Evolutionary conservation across 2,888 invertebrate species (phyloP).

Genomic region (Diaperis boleti): DNA sequence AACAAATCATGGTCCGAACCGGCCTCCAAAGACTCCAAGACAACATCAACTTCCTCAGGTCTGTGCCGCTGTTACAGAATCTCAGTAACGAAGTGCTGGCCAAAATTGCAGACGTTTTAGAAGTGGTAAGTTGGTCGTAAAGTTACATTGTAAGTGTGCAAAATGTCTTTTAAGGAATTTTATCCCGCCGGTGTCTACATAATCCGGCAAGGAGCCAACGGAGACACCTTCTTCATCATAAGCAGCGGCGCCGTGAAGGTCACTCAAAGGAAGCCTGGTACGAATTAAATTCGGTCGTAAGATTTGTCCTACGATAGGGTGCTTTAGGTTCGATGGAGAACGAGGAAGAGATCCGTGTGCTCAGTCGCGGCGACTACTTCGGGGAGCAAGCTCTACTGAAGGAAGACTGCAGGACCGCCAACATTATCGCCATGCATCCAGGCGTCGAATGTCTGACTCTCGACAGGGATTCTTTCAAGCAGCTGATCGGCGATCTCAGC

Average conservation of each 20-base stretch:
- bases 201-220: slow-evolving; percentile 74
- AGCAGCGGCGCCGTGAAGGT: slow-evolving; percentile 72
- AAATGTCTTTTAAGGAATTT: slow-evolving; percentile 69
- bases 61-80: slow-evolving; percentile 73
- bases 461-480: slow-evolving; percentile 78
- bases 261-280: slow-evolving; percentile 67
- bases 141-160: too few species aligned
- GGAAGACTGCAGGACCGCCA: slow-evolving; percentile 77
- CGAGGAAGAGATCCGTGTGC: slow-evolving; percentile 71
- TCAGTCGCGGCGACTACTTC: slow-evolving; percentile 74
- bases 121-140: slow-evolving; percentile 75
- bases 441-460: slow-evolving; percentile 76
- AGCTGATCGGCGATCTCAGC: slow-evolving; percentile 81
- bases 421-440: slow-evolving; percentile 74
- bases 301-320: slow-evolving; percentile 55
- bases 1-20: slow-evolving; percentile 79
- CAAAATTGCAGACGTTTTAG: slow-evolving; percentile 78
- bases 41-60: slow-evolving; percentile 75
- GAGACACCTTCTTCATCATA: slow-evolving; percentile 77
- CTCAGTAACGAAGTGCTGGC: slow-evolving; percentile 71
- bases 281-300: slow-evolving; percentile 2
- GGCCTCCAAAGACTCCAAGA: slow-evolving; percentile 76
- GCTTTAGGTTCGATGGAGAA: slow-evolving; percentile 54
- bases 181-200: slow-evolving; percentile 74
- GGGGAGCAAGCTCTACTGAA: slow-evolving; percentile 75